These are phyloP conservation scores for Keiferia lycopersicella DNA, from an alignment of 2,888 invertebrate genomes.

Conservation along the genomic window DNA sequence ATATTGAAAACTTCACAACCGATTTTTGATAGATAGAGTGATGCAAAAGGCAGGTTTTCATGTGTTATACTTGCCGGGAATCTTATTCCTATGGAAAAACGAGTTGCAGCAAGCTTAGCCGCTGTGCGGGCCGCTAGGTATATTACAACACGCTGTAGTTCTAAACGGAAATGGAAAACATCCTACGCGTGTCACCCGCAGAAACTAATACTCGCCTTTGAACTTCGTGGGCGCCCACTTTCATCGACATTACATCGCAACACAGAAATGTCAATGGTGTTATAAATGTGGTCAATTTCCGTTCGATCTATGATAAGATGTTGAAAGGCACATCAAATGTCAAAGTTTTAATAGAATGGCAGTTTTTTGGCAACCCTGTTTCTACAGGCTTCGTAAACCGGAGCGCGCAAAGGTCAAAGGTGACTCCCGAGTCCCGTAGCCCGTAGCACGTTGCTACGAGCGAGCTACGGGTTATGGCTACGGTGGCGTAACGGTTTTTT, in stretches of 20 bases:
- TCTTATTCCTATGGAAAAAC: too few species aligned
- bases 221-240: background rate
- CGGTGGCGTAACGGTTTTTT: constrained; percentile 43
- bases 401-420: constrained; percentile 60
- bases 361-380: constrained; percentile 23
- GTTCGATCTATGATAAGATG: constrained; percentile 7
- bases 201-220: background rate
- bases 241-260: too few species aligned
- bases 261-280: too few species aligned
- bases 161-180: too few species aligned
- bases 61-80: too few species aligned
- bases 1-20: too few species aligned
- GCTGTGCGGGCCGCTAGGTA: too few species aligned
- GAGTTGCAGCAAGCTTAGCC: too few species aligned
- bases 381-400: constrained; percentile 42
- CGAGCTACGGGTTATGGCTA: constrained; percentile 35
- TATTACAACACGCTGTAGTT: too few species aligned
- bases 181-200: background rate
- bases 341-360: constrained; percentile 16
- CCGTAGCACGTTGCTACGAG: constrained; percentile 52
- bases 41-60: too few species aligned
- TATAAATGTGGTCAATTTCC: constrained; percentile 1
- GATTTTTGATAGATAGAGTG: too few species aligned
- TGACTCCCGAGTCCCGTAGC: constrained; percentile 44
- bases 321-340: constrained; percentile 21